phyloP scores from a whole-genome alignment of 1,140 invertebrate species.

The Centruroides vittatus region DNA sequence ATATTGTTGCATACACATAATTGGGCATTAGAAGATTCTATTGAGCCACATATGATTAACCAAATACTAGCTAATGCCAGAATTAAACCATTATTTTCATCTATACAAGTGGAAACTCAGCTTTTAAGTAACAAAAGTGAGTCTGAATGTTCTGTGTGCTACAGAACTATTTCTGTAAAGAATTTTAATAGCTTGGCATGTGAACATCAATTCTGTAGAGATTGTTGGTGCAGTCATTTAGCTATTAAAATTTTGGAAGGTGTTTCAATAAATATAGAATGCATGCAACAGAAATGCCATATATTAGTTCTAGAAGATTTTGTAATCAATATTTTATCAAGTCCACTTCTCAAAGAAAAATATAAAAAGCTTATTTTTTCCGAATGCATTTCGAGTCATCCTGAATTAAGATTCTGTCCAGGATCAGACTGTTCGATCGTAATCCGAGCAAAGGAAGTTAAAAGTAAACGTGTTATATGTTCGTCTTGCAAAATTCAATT shows the following conservation, averaged over 20 bases:
- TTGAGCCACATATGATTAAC: slow-evolving; percentile 40
- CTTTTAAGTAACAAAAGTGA: too few species aligned
- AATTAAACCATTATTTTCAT: too few species aligned
- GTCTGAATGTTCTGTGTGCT: too few species aligned
- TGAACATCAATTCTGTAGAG: slow-evolving; percentile 81
- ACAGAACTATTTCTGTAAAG: too few species aligned
- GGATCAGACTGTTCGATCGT: slow-evolving; percentile 88
- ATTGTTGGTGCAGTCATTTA: slow-evolving; percentile 90
- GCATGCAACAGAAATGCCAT: slow-evolving; percentile 88
- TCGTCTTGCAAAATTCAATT: slow-evolving; percentile 58
- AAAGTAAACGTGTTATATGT: slow-evolving; percentile 64
- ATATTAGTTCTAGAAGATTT: slow-evolving; percentile 88
- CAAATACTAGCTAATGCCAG: too few species aligned
- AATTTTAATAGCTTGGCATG: slow-evolving; percentile 33
- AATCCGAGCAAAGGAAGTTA: slow-evolving; percentile 52
- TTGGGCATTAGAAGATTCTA: slow-evolving; percentile 58
- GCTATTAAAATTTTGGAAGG: slow-evolving; percentile 87
- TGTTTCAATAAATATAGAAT: slow-evolving; percentile 65
- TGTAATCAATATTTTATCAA: slow-evolving; percentile 62
- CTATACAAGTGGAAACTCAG: too few species aligned
- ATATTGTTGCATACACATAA: slow-evolving; percentile 62
- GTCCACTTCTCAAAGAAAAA: slow-evolving; percentile 53
- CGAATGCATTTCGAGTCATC: slow-evolving; percentile 72
- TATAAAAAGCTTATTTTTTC: slow-evolving; percentile 90
- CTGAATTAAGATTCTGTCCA: slow-evolving; percentile 77